These are phyloP conservation scores for Anastatus disparis DNA, from an alignment of 1,140 invertebrate species.

Conservation along the genomic window DNA sequence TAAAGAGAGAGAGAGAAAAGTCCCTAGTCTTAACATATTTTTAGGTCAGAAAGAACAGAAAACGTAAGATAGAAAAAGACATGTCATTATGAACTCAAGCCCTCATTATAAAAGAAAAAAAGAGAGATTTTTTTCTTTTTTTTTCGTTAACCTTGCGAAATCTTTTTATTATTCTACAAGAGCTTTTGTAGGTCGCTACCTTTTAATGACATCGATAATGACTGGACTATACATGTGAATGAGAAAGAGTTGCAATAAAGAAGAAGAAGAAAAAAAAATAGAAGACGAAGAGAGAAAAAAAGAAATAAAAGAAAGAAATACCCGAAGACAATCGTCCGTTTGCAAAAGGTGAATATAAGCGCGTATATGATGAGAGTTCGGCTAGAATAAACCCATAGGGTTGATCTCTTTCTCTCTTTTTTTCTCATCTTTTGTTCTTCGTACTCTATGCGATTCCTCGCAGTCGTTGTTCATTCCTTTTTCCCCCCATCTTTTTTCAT, in stretches of 20 bases:
- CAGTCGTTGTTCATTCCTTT: neutral
- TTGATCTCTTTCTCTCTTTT: no score
- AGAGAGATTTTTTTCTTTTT: no score
- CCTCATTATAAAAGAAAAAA: neutral
- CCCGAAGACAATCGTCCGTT: conserved; percentile 1
- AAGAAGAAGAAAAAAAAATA: neutral
- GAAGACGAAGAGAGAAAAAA: neutral
- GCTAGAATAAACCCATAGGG: neutral
- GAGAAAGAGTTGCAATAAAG: neutral
- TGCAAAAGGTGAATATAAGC: neutral
- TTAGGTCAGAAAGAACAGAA: neutral
- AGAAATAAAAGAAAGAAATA: neutral
- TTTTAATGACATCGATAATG: conserved; percentile 27
- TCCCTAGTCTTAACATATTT: no score
- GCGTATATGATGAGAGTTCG: neutral
- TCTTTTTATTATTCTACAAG: no score
- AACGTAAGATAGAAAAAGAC: neutral
- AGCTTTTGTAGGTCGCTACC: neutral
- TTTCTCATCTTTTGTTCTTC: conserved; percentile 29
- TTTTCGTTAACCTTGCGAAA: no score
- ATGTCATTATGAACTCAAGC: neutral
- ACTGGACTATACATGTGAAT: neutral
- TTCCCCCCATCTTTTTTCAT: conserved; percentile 11
- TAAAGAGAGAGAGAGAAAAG: no score
- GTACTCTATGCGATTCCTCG: neutral